Conservation (phyloP, 2,797 vertebrate genomes). For the Squalus acanthias region DNA sequence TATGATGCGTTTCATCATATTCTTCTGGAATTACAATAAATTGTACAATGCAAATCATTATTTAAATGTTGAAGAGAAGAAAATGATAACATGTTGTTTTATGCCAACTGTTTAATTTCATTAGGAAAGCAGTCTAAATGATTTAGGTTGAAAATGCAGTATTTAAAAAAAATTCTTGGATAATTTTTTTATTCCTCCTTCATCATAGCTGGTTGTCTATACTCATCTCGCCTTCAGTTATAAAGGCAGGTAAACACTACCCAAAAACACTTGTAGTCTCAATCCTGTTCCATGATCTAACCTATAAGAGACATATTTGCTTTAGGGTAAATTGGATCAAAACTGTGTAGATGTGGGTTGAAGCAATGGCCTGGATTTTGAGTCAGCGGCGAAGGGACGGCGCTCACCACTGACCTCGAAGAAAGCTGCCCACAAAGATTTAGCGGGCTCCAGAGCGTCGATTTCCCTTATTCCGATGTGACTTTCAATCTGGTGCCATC, state of each 20-base stretch:
- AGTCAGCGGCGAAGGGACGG: too few species aligned
- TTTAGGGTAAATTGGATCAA: background rate
- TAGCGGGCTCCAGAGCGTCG: too few species aligned
- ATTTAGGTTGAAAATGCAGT: background rate
- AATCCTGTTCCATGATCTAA: background rate
- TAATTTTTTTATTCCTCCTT: background rate
- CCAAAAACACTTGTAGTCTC: background rate
- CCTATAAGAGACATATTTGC: background rate
- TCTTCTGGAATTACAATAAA: background rate
- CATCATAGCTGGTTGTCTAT: background rate
- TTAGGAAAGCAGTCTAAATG: background rate
- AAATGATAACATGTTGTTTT: background rate
- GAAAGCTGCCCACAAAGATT: too few species aligned
- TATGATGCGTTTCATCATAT: background rate
- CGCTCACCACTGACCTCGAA: too few species aligned
- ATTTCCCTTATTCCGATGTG: too few species aligned
- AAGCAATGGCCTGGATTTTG: background rate
- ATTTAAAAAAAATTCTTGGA: background rate
- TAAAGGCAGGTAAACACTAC: background rate
- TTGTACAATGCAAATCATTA: background rate
- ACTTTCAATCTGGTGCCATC: too few species aligned
- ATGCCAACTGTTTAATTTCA: background rate
- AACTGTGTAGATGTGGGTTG: background rate
- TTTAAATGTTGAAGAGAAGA: background rate
- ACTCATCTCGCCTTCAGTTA: background rate